Evolutionary conservation across 2,888 invertebrate genomes (phyloP), one percentile per base, ranked within the genome.

Genomic region (Prosapia bicincta): DNA sequence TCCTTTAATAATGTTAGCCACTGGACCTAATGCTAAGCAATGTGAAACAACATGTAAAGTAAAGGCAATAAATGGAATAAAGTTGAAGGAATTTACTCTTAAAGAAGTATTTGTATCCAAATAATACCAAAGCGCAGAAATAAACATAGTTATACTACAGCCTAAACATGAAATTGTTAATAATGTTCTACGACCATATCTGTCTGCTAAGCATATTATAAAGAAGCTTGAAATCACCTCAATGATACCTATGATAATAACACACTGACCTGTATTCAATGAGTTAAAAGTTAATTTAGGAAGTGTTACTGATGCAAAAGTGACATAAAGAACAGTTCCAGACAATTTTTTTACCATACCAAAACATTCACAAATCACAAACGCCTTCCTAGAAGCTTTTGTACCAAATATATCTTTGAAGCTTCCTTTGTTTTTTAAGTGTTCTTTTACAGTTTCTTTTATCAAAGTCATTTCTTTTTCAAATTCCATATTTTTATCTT

Each of bases 301-400:
- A 25, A 93, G 92, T 80, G 92, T 92, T 0, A 85, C 85, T 76
- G 90, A 88, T 0, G 89, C 88, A 80, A 90, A 90, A 3, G 89
- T 88, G 10, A 90, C 86, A 20, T 90, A 87, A 0, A 90, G 89
- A 72, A 89, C 89, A 77, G 89, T 89, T 1, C 90, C 90, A 80
- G 89, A 89, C 72, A 91, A 86, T 81, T 92, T 92, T 81, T 89
- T 89, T 80, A 85, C 85, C 3, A 86, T 83, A 83, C 88, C 85
- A 9, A 92, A 85, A 30, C 89, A 88, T 13, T 90, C 82, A 76
- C 89, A 87, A 72, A 92, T 88, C 80, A 88, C 85, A 80, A 92
- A 84, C 0, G 92, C 92, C 84, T 88, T 89, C 78, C 89, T 86
- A 81, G 90, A 89, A 0, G 87, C 88, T 43, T 86, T 86, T 80